Evolutionary conservation across 2,113 vertebrate species (phyloP).

Genomic region (Gnathonemus echidnorhynchus): DNA sequence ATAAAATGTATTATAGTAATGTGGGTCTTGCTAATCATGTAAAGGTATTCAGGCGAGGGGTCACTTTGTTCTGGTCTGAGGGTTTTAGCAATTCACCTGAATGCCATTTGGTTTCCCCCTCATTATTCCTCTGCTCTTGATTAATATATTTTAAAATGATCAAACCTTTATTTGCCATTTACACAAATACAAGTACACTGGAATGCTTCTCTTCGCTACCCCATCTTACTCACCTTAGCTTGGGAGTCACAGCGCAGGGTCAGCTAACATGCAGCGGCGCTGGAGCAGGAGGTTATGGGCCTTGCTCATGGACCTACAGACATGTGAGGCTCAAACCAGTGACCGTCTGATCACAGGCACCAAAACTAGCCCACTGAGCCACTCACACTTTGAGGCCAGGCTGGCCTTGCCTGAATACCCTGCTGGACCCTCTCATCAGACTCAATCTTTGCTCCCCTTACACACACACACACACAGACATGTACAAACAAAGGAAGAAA

Average conservation of each 20-base stretch:
- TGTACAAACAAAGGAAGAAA: background rate
- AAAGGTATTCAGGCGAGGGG: background rate
- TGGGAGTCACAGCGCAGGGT: background rate
- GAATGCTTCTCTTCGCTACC: background rate
- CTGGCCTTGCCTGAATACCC: conserved; percentile 38
- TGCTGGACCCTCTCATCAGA: conserved; percentile 2
- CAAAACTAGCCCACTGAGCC: background rate
- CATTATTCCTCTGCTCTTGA: conserved; percentile 34
- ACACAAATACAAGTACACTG: background rate
- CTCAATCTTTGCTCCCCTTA: conserved; percentile 11
- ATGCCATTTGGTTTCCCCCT: conserved; percentile 56
- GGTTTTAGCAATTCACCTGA: conserved; percentile 61
- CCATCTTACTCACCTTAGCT: background rate
- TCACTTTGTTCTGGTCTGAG: conserved; percentile 47
- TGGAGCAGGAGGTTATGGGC: background rate
- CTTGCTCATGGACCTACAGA: background rate
- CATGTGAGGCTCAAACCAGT: background rate
- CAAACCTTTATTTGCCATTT: background rate
- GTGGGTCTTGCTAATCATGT: background rate
- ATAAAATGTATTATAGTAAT: background rate
- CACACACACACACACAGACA: background rate
- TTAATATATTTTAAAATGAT: background rate
- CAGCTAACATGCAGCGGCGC: background rate
- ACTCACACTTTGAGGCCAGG: conserved; percentile 42
- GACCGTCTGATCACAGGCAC: background rate